Evolutionary conservation across 2,888 invertebrate species (phyloP), one percentile per base, ranked within the genome.

Genomic region (Dolichopus griseipennis): DNA sequence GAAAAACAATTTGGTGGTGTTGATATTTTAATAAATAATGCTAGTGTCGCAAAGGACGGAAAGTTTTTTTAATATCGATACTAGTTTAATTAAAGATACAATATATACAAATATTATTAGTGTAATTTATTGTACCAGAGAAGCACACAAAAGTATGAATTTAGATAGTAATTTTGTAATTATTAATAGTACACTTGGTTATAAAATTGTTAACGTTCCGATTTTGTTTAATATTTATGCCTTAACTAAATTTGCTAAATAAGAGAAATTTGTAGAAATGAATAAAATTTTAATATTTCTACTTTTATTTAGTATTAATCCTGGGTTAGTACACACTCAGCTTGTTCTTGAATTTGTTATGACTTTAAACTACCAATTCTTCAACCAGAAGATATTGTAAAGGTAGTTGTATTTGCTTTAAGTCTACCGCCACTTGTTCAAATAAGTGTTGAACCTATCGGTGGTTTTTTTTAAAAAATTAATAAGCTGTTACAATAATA

Each of bases 21-120:
- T 34, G 84, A 86, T 74, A 81, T 88, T 7, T 78, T 87, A 68
- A 76, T 88, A 2, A 88, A 88, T 74, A 86, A 86, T 74, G 87
- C 87, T 3, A 87, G 84, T 2, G 74, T 83, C 0, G 10, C 74
- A 21, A 71, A 69, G 7, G 1, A 61, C 0, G 79, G 80, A 1
- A 72, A 72, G n/a, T 12, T 66, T 79, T 33, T 70, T 73, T 27
- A 74, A 73, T 21, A 75, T 76, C 75, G 71, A 73, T 2, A 79
- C 78, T 66, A 33, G 71, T 0, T 33, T 66, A 0, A 43, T 76
- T 1, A 73, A 75, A 63, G 73, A 78, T 43, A 75, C 81, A 0
- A 72, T 85, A 1, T 82, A 85, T 70, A 81, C 81, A 18, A 85
- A 85, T 74, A 70, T 84, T 1, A 81, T 80, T 72, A 85, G 82